phyloP scores from a whole-genome alignment of 1,140 invertebrate genomes.

The Contarinia nasturtii region DNA sequence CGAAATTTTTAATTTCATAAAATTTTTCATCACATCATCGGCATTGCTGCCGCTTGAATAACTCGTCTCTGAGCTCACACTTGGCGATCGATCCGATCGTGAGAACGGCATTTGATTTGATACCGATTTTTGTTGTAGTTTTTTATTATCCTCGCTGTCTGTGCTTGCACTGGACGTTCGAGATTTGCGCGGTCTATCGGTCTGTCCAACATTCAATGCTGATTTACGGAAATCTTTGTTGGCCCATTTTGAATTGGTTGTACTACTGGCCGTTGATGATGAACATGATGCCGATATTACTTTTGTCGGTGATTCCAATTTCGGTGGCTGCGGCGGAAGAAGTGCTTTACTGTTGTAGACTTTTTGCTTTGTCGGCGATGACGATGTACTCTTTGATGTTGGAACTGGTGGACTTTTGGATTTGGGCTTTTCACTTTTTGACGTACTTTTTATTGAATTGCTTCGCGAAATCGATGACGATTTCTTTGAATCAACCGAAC shows the following conservation, averaged over 20 bases:
- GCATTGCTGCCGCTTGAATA: background rate
- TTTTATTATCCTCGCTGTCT: slow-evolving; percentile 14
- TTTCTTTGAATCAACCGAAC: slow-evolving; percentile 8
- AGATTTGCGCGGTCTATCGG: slow-evolving; percentile 22
- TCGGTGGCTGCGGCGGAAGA: slow-evolving; percentile 37
- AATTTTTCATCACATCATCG: background rate
- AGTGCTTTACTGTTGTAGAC: slow-evolving; percentile 11
- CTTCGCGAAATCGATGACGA: slow-evolving; percentile 10
- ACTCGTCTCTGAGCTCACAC: slow-evolving; percentile 12
- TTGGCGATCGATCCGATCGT: slow-evolving; percentile 18
- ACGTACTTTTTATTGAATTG: slow-evolving; percentile 20
- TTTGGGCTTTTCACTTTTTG: slow-evolving; percentile 26
- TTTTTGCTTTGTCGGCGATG: slow-evolving; percentile 10
- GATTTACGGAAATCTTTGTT: slow-evolving; percentile 65
- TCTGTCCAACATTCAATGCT: slow-evolving; percentile 44
- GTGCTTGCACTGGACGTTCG: slow-evolving; percentile 10
- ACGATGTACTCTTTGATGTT: slow-evolving; percentile 2
- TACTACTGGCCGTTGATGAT: slow-evolving; percentile 11
- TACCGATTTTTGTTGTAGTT: slow-evolving; percentile 4
- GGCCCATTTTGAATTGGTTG: slow-evolving; percentile 26
- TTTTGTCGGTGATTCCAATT: slow-evolving; percentile 27
- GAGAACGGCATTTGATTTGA: background rate
- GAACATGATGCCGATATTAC: slow-evolving; percentile 15
- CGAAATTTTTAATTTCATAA: too few relatives aligned
- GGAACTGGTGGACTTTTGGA: slow-evolving; percentile 21